These are phyloP conservation scores for Aspidiotus rigidus DNA, from an alignment of 2,888 invertebrate species.

Conservation along the genomic window DNA sequence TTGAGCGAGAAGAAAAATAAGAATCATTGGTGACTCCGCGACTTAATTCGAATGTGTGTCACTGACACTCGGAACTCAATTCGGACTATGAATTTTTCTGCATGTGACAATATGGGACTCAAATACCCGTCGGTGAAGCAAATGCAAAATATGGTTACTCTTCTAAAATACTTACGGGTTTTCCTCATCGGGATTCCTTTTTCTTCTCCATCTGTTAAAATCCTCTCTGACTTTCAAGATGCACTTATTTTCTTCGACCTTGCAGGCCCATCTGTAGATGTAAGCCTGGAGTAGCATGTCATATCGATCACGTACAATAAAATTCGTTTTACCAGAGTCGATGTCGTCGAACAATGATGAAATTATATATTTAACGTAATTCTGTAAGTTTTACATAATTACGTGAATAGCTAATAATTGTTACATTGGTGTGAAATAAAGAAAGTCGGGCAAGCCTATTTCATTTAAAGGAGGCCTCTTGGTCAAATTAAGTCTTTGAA, in stretches of 20 bases:
- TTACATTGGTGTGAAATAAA: too few species aligned
- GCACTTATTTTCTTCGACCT: constrained; percentile 63
- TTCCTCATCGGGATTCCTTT: constrained; percentile 58
- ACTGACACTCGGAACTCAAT: too few species aligned
- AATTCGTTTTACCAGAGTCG: constrained; percentile 45
- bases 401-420: too few species aligned
- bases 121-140: too few species aligned
- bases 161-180: constrained; percentile 57
- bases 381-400: constrained; percentile 44
- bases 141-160: background rate
- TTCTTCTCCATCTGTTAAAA: constrained; percentile 65
- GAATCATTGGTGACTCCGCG: too few species aligned
- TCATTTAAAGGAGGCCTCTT: background rate
- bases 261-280: constrained; percentile 52
- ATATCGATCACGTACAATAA: background rate
- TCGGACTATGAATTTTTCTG: too few species aligned
- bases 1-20: too few species aligned
- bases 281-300: constrained; percentile 9
- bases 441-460: background rate
- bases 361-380: constrained; percentile 58
- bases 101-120: too few species aligned
- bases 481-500: background rate
- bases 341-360: constrained; percentile 59
- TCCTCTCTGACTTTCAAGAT: constrained; percentile 60
- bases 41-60: too few species aligned